Percentiles rank a stretch among this genome's conserved stretches.
Evolutionary conservation across 2,113 vertebrate species (phyloP).

Genomic region (Grallaria varia): DNA sequence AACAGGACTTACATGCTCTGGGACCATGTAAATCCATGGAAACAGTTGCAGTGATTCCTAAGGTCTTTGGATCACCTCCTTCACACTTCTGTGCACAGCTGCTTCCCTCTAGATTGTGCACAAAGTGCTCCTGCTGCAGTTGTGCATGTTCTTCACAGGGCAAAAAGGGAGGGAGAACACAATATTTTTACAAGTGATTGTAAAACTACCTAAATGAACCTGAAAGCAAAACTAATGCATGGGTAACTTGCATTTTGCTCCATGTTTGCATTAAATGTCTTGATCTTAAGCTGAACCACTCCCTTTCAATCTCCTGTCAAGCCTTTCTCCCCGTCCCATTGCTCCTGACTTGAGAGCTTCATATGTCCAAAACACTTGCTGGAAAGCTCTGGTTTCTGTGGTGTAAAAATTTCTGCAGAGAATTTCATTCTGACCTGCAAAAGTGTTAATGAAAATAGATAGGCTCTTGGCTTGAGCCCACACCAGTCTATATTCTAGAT

Average conservation of each 20-base stretch:
- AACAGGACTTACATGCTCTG: neutral
- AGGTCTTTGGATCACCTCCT: neutral
- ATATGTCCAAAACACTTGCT: neutral
- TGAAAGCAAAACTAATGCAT: neutral
- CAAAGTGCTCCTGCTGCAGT: neutral
- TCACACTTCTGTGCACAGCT: neutral
- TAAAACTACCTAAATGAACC: neutral
- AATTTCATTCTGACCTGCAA: neutral
- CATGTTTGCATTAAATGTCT: neutral
- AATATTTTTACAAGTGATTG: neutral
- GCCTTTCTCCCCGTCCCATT: neutral
- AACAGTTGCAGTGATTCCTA: neutral
- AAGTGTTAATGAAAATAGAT: neutral
- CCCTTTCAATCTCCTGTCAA: neutral
- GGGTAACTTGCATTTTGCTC: neutral
- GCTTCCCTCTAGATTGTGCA: neutral
- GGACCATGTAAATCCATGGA: neutral
- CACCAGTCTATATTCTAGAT: neutral
- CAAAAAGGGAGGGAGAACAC: neutral
- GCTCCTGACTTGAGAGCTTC: neutral
- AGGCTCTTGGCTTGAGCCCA: neutral
- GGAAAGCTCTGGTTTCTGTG: neutral
- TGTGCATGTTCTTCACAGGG: neutral
- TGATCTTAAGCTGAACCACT: neutral
- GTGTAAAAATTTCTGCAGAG: neutral